phyloP scores from a whole-genome alignment of 2,888 invertebrate species.

The Amiota mariae region DNA sequence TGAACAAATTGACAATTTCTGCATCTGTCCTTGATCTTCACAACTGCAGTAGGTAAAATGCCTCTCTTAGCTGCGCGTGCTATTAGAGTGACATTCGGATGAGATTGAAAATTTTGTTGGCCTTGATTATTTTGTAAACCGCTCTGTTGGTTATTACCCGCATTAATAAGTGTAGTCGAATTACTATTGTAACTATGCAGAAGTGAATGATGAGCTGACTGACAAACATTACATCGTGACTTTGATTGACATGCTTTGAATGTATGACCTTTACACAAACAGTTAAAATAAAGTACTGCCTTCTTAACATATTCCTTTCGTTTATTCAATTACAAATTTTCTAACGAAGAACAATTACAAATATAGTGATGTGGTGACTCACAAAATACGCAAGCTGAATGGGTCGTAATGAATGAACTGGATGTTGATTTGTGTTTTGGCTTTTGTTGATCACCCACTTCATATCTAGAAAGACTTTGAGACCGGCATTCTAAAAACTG shows the following conservation, averaged over 20 bases:
- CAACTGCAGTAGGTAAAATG: not conserved
- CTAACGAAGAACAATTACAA: not conserved
- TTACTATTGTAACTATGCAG: too few relatives aligned
- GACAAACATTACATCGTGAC: not conserved
- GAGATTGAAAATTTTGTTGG: not conserved
- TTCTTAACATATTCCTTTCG: not conserved
- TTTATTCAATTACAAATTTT: not conserved
- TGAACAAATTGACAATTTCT: not conserved
- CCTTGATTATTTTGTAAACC: too few relatives aligned
- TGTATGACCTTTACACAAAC: not conserved
- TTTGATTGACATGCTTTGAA: not conserved
- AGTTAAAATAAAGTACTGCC: not conserved
- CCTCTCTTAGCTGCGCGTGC: not conserved
- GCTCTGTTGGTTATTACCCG: too few relatives aligned
- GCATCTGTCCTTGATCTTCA: not conserved
- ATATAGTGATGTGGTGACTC: not conserved
- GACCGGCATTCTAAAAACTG: conserved; percentile 2
- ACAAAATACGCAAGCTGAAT: not conserved
- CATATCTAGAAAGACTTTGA: not conserved
- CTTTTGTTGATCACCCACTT: not conserved
- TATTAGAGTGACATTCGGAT: not conserved
- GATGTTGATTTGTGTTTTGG: not conserved
- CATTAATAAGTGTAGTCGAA: not conserved
- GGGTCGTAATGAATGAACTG: not conserved
- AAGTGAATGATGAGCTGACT: not conserved